These are phyloP conservation scores for Actinemys pallida DNA, from an alignment of 2,113 vertebrate genomes.

Conservation along the genomic window DNA sequence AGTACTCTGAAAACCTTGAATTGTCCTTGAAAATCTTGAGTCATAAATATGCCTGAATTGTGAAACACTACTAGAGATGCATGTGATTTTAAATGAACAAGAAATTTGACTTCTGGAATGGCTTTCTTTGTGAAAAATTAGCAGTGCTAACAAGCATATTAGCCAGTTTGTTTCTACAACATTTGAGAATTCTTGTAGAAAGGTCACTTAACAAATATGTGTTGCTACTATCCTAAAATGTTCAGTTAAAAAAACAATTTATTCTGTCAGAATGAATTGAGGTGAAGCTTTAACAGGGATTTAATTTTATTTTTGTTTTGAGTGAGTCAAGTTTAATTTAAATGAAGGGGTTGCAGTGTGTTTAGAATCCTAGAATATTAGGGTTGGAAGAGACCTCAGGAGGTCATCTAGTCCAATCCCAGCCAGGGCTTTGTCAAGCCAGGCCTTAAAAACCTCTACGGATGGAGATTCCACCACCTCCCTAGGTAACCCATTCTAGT, in stretches of 20 bases:
- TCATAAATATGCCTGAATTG: conserved; percentile 19
- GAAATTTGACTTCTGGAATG: not conserved
- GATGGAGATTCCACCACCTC: no score
- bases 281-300: not conserved
- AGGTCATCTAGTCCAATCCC: no score
- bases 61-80: not conserved
- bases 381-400: no score
- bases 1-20: conserved; percentile 61
- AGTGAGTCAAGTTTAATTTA: not conserved
- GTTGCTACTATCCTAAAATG: not conserved
- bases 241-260: not conserved
- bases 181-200: not conserved
- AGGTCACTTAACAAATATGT: not conserved
- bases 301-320: not conserved
- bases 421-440: no score
- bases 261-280: not conserved
- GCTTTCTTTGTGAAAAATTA: not conserved
- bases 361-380: no score
- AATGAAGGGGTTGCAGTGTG: not conserved
- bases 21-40: conserved; percentile 55
- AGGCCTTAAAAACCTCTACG: no score
- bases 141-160: not conserved
- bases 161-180: not conserved
- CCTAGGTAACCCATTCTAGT: no score
- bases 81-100: not conserved